Conservation (phyloP, 1,140 invertebrate species). For the Macrosteles quadrilineatus region DNA sequence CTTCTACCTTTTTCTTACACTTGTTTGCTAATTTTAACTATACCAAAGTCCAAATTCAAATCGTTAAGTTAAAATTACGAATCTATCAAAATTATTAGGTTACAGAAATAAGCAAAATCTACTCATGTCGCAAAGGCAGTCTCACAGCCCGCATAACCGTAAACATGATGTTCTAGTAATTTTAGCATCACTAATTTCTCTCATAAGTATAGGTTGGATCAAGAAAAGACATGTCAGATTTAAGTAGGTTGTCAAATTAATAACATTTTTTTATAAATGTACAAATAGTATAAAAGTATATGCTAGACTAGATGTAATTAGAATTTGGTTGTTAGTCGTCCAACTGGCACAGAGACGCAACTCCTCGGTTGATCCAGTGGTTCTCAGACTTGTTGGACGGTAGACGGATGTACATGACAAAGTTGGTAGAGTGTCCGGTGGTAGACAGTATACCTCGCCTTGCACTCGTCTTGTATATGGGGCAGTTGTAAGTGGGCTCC, state of each 20-base stretch:
- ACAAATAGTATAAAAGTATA: not conserved
- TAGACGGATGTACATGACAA: conserved; percentile 78
- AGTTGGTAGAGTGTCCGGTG: conserved; percentile 92
- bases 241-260: not conserved
- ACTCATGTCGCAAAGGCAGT: no score
- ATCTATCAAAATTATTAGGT: no score
- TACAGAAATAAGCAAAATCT: no score
- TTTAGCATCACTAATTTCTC: no score
- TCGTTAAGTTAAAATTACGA: no score
- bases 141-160: no score
- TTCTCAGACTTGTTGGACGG: conserved; percentile 63
- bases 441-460: conserved; percentile 82
- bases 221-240: no score
- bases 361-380: conserved; percentile 89
- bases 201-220: no score
- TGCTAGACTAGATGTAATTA: not conserved
- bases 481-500: conserved; percentile 56
- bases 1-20: no score
- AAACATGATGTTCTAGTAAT: no score
- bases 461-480: conserved; percentile 87
- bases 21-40: no score
- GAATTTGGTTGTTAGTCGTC: conserved; percentile 52
- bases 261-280: not conserved
- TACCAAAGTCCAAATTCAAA: no score
- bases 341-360: conserved; percentile 80